A percentile compares a stretch with the other conserved stretches of the same genome.
Conservation (phyloP, 2,797 vertebrate genomes). For the Ctenosaura bakeri region DNA sequence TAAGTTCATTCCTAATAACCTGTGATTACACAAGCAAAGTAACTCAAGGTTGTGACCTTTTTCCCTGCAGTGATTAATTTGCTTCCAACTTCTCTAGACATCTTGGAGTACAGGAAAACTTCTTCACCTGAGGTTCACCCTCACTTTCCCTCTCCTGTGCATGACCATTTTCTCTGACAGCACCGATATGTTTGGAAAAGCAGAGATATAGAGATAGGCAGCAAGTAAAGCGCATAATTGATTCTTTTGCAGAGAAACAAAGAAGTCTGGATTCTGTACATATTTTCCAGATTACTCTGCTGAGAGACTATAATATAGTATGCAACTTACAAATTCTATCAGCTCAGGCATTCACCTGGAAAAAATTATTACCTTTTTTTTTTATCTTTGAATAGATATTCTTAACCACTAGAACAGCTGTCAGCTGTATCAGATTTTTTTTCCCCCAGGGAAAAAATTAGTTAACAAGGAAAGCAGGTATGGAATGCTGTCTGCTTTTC, state of each 20-base stretch:
- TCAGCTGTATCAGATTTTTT: neutral
- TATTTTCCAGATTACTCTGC: conserved; percentile 13
- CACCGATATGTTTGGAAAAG: conserved; percentile 1
- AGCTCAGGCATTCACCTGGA: neutral
- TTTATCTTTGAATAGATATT: neutral
- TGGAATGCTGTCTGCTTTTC: rapidly evolving
- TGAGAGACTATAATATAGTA: neutral
- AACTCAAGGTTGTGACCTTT: neutral
- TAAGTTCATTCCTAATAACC: neutral
- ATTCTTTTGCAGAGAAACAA: conserved; percentile 10
- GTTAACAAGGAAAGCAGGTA: neutral
- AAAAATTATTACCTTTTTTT: conserved; percentile 30
- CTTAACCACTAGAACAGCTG: neutral
- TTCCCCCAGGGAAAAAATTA: neutral
- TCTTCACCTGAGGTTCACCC: neutral
- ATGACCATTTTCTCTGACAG: conserved; percentile 17
- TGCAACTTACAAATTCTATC: conserved; percentile 1
- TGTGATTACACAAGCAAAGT: too few relatives aligned
- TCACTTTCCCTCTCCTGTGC: neutral
- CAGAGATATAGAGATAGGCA: neutral
- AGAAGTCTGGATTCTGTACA: neutral
- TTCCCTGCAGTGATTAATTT: neutral
- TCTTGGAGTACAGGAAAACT: conserved; percentile 4
- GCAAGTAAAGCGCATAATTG: neutral
- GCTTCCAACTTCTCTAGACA: neutral